Base-by-base conservation (phyloP, 2,888 invertebrate species). In the Ormyrus nitidulus region DNA sequence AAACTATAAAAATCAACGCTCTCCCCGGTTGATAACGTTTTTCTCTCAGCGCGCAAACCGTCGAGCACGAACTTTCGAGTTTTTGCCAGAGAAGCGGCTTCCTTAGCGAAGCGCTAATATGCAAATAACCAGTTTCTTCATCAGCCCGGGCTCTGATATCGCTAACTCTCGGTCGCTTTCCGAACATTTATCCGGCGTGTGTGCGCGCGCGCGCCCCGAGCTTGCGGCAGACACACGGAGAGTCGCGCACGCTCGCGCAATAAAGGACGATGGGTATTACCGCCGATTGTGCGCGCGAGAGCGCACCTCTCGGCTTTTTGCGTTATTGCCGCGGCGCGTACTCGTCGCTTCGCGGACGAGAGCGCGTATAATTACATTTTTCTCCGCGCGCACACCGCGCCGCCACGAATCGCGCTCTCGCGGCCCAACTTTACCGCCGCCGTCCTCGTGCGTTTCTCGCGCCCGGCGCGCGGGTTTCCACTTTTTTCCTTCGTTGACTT, bases 291-390 rank as follows among this genome's bases (percentile, higher is more conserved):
- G 56, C 65, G 56, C 49, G 49, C 19, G 19, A 19, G 19, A 1
- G 19, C 19, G 2, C 19, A 2, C 1, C 19, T 19, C 19, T 10
- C 70, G 51, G 58, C 65, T 77, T 77, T 77, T 77, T 77, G 77
- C 58, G 65, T 75, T 75, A 75, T 75, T 75, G 68, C 54, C 53
- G 13, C 13, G 13, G 11, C 13, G 19, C 11, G 34, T 8, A 46
- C 19, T 19, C 58, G 49, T 58, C 56, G 64, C 34, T 19, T 10
- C 46, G 64, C 19, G 19, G 1, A 2, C n/a, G 58, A 62, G 59
- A 34, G 19, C 48, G 68, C 19, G 78, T 78, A 78, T 78, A 78
- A 78, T 78, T 78, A 78, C 66, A 78, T 78, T 78, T 78, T 78
- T 78, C 68, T 77, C 48, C 13, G 65, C 44, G 58, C 75, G 76